Evolutionary conservation across 2,797 vertebrate species (phyloP), one percentile per base, ranked within the genome.

Genomic region (Propithecus deckenii): DNA sequence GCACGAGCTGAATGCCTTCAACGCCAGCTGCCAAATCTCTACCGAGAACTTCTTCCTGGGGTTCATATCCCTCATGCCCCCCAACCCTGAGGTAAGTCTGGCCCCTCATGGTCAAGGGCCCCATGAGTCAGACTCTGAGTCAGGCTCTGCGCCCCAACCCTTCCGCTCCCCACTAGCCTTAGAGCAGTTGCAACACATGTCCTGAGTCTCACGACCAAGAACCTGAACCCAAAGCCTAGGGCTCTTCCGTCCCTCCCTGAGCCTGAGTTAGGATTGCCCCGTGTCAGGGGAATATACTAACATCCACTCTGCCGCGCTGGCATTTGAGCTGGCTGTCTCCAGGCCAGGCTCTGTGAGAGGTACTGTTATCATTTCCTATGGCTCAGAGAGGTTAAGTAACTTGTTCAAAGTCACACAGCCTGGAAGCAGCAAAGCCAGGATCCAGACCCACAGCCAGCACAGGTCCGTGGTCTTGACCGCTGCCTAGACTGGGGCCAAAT

Each of bases 1-100:
- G 61, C 99, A 99, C 0, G 99, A 99, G 98, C 98, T 99, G 96
- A 98, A 99, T 0, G 86, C 99, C 96, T 99, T 99, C 96, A 99
- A 99, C 92, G 99, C 99, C 98, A 99, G 98, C 98, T 99, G 99
- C 94, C 99, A 99, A 98, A 98, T 99, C 97, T 99, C 98, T 95
- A 61, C 99, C 86, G 97, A 95, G 22, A 99, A 99, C 97, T 91
- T 99, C 28, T 69, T 67, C 61, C 41, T 35, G 71, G 94, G 52
- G 0, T 0, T 88, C 9, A 0, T 0, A 1, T 6, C 57, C 38
- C 28, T 97, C n/a, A 0, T 89, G 0, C 23, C 69, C 10, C 52
- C 61, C 4, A 78, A 17, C 23, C n/a, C 76, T 0, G 95, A 97
- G 95, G 97, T 97, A 90, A 41, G 95, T 76, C 71, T 32, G 61